phyloP scores from a whole-genome alignment of 2,888 invertebrate species.

The Campoletis raptor region DNA sequence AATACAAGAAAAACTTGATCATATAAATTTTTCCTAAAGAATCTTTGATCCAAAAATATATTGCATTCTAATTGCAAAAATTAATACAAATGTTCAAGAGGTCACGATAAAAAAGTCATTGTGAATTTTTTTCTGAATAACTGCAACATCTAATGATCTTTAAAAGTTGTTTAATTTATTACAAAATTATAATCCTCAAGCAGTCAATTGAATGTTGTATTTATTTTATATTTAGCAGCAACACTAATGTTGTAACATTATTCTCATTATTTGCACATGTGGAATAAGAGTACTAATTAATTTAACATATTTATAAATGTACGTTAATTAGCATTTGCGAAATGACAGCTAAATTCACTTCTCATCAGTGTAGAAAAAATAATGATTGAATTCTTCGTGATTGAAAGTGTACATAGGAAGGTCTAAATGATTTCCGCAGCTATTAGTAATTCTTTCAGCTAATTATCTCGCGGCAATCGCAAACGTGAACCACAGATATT shows the following conservation, averaged over 20 bases:
- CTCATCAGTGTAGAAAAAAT: not conserved
- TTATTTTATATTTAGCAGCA: not conserved
- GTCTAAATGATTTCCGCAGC: slow-evolving; percentile 35
- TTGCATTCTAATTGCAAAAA: not conserved
- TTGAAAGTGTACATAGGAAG: not conserved
- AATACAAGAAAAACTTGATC: too few relatives aligned
- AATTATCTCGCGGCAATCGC: slow-evolving; percentile 48
- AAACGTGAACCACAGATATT: slow-evolving; percentile 18
- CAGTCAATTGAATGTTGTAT: not conserved
- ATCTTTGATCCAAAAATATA: not conserved
- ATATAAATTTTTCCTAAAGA: not conserved
- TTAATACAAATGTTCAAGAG: not conserved
- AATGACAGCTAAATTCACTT: not conserved
- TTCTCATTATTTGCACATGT: not conserved
- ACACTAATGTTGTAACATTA: not conserved
- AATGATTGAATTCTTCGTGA: slow-evolving; percentile 18
- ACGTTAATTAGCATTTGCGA: not conserved
- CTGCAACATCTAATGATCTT: not conserved
- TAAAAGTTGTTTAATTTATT: not conserved
- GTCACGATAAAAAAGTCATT: not conserved
- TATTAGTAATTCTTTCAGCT: slow-evolving; percentile 55
- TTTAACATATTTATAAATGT: not conserved
- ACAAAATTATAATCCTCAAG: not conserved
- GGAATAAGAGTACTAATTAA: not conserved
- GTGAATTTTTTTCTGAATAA: not conserved